phyloP scores from a whole-genome alignment of 2,888 invertebrate species.

The Macaria notata region DNA sequence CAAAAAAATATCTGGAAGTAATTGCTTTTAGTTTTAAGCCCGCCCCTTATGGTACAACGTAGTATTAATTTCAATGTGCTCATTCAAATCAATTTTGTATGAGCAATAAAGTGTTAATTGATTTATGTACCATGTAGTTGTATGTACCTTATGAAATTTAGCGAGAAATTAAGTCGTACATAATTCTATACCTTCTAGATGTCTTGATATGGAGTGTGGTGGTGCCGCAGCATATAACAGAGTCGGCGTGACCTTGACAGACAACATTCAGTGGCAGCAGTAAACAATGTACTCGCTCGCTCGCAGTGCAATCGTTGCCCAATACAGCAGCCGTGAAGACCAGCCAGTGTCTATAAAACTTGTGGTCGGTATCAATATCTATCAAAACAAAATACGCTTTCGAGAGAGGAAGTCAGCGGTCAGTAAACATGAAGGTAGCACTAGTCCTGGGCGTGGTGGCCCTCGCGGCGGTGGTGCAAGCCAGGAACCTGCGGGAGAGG shows the following conservation, averaged over 20 bases:
- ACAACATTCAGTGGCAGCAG: conserved; percentile 49
- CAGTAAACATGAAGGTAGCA: conserved; percentile 61
- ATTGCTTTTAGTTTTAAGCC: too few species aligned
- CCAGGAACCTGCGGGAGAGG: conserved; percentile 67
- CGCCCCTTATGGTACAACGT: too few species aligned
- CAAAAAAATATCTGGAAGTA: too few species aligned
- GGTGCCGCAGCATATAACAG: too few species aligned
- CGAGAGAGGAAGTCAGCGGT: conserved; percentile 31
- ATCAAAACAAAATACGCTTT: conserved; percentile 55
- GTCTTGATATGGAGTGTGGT: too few species aligned
- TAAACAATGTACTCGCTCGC: conserved; percentile 38
- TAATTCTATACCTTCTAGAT: too few species aligned
- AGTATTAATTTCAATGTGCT: too few species aligned
- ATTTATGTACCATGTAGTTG: too few species aligned
- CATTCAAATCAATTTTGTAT: too few species aligned
- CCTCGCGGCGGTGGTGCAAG: conserved; percentile 67
- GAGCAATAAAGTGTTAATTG: too few species aligned
- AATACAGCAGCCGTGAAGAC: conserved; percentile 62
- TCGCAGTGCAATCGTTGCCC: conserved; percentile 61
- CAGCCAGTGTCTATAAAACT: conserved; percentile 71
- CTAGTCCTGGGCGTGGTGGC: conserved; percentile 57
- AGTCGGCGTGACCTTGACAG: conserved; percentile 58
- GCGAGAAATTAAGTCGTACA: too few species aligned
- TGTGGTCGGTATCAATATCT: conserved; percentile 47
- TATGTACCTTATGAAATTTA: too few species aligned